Percentiles rank a stretch among this genome's conserved stretches.
phyloP scores from a whole-genome alignment of 2,797 vertebrate species.

The Cyclura pinguis region DNA sequence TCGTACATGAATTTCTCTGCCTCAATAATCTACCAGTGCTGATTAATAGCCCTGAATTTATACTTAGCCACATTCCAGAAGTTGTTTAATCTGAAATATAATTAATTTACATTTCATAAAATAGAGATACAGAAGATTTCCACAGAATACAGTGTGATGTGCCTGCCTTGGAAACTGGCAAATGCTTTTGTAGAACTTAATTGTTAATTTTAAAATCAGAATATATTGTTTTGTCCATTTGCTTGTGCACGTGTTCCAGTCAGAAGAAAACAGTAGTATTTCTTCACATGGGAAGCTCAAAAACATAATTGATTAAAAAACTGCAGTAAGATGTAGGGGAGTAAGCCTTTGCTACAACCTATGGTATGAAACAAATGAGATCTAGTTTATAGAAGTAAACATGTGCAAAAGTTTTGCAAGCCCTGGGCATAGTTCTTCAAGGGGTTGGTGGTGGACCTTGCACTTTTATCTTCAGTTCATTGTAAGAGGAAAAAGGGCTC shows the following conservation, averaged over 20 bases:
- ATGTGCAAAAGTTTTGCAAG: background rate
- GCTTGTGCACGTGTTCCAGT: slow-evolving; percentile 29
- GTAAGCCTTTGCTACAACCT: background rate
- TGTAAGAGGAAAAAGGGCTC: background rate
- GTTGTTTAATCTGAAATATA: too few relatives aligned
- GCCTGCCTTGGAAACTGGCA: slow-evolving; percentile 64
- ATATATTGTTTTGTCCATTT: slow-evolving; percentile 36
- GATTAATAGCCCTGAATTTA: too few relatives aligned
- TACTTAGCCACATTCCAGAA: too few relatives aligned
- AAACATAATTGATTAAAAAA: background rate
- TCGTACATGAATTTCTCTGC: too few relatives aligned
- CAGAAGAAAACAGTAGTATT: too few relatives aligned
- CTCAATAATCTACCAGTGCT: too few relatives aligned
- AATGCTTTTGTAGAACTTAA: slow-evolving; percentile 73
- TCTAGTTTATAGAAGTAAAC: background rate
- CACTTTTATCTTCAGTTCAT: background rate
- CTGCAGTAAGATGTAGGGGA: background rate
- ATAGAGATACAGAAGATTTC: slow-evolving; percentile 66
- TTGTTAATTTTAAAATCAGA: slow-evolving; percentile 74
- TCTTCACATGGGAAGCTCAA: background rate
- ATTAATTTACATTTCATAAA: slow-evolving; percentile 13
- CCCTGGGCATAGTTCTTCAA: background rate
- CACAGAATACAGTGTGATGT: slow-evolving; percentile 64
- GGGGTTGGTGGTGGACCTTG: background rate
- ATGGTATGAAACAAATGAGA: background rate